Base-by-base conservation (phyloP, 2,113 vertebrate genomes). In the Corythornis cristatus region DNA sequence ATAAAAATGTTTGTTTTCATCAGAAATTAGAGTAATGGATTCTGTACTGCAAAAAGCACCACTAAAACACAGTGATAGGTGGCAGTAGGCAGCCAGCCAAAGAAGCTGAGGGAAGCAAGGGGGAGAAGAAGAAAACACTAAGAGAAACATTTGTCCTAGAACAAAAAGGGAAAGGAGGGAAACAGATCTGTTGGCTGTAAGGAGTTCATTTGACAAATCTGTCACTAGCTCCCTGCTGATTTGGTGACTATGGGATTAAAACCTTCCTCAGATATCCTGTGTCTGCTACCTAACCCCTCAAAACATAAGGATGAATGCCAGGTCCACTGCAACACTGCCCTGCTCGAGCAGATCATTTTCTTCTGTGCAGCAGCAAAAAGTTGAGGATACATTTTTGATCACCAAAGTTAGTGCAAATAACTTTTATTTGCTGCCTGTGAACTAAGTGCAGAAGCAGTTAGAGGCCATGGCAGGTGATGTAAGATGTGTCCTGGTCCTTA, bases 31-130 rank as follows among this genome's bases (percentile, higher is more conserved):
- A 61, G 4, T 6, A 50, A 62, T 8, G 18, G 10, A 61, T 61
- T 65, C 43, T 72, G 64, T 11, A 37, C 1, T 42, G 3, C 7
- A 43, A 56, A 73, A 87, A 89, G 81, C 60, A 87, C 3, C 29
- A 88, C 67, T 28, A 3, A 29, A 83, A 6, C 31, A n/a, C n/a
- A 64, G 43, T 58, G 93, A 19, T 43, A 96, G 95, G 61, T 92
- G 95, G 86, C 93, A 94, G 94, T 9, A 89, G 0, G 2, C 21
- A 91, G 51, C 75, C 81, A 92, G 86, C 2, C 53, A 93, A 90
- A 88, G 11, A 72, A 62, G 31, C 26, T 83, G 60, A 81, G 4
- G 22, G 0, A 0, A 60, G 64, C 6, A 66, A 58, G 64, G 12
- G 5, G 66, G 25, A 76, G 9, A 15, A 3, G 8, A 50, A 37